A percentile compares a stretch with the other conserved stretches of the same genome.
These are phyloP conservation scores for Tethya wilhelma DNA, from an alignment of 37 sponge, comb jelly and placozoan species.

Conservation along the genomic window DNA sequence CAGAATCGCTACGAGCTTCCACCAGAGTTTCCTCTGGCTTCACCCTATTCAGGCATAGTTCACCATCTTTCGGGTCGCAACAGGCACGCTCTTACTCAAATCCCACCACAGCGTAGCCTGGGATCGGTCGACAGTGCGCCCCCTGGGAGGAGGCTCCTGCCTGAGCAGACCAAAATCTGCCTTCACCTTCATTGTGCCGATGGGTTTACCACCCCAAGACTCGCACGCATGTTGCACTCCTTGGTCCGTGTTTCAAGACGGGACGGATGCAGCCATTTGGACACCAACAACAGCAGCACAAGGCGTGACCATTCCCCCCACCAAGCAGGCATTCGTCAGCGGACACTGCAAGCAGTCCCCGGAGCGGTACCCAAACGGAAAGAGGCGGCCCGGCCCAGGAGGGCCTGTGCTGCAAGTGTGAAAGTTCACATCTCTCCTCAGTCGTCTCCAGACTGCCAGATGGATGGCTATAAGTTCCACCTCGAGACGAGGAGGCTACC, in stretches of 20 bases:
- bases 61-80: slow-evolving; percentile 79
- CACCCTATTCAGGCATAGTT: slow-evolving; percentile 72
- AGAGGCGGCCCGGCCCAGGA: slow-evolving; percentile 30
- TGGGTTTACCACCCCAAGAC: slow-evolving; percentile 71
- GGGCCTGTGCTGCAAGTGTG: slow-evolving; percentile 17
- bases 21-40: slow-evolving; percentile 90
- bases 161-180: slow-evolving; percentile 30
- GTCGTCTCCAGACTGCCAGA: slow-evolving; percentile 1
- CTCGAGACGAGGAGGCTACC: slow-evolving; percentile 18
- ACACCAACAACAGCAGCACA: slow-evolving; percentile 27
- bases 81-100: slow-evolving; percentile 60
- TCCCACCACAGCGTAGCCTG: slow-evolving; percentile 41
- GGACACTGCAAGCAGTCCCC: slow-evolving; percentile 25
- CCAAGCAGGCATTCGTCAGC: slow-evolving; percentile 1
- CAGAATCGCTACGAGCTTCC: slow-evolving; percentile 71
- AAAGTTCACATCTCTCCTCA: slow-evolving; percentile 18
- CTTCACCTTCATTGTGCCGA: slow-evolving; percentile 69
- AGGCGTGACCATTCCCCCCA: slow-evolving; percentile 42
- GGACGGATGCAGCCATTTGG: slow-evolving; percentile 57
- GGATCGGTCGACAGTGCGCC: slow-evolving; percentile 71
- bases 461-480: slow-evolving; percentile 21
- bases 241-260: slow-evolving; percentile 90
- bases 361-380: neutral
- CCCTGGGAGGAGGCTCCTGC: slow-evolving; percentile 44
- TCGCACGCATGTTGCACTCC: slow-evolving; percentile 82